Conservation (phyloP, 2,888 invertebrate species). For the Bibio marci region DNA sequence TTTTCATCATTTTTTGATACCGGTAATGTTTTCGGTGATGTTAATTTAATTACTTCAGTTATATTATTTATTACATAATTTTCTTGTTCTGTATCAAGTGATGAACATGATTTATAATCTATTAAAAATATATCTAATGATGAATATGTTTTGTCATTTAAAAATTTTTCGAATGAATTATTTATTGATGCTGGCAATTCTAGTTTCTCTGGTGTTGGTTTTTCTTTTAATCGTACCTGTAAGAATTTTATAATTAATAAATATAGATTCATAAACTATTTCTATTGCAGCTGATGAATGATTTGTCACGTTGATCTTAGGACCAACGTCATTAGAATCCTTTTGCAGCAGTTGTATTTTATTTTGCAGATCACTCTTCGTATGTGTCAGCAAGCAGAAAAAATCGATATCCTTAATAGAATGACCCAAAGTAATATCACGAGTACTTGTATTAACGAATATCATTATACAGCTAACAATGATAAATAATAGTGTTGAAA, state of each 20-base stretch:
- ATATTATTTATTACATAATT: slow-evolving; percentile 26
- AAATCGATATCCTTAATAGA: no score
- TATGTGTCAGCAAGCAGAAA: no score
- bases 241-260: slow-evolving; percentile 6
- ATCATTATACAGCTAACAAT: no score
- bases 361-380: no score
- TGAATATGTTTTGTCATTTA: slow-evolving; percentile 22
- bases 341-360: no score
- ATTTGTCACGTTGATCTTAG: neutral
- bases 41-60: slow-evolving; percentile 22
- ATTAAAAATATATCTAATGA: slow-evolving; percentile 26
- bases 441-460: no score
- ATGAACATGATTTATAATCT: slow-evolving; percentile 21
- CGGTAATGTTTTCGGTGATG: slow-evolving; percentile 31
- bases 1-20: slow-evolving; percentile 40
- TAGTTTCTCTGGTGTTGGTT: slow-evolving; percentile 25
- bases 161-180: slow-evolving; percentile 27
- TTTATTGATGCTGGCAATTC: slow-evolving; percentile 25
- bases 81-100: slow-evolving; percentile 26
- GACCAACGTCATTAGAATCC: no score
- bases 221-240: slow-evolving; percentile 28
- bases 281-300: neutral
- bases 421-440: no score
- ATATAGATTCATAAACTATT: neutral
- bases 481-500: no score